These are phyloP conservation scores for Mystacornis crossleyi DNA, from an alignment of 2,113 vertebrate genomes.

Conservation along the genomic window DNA sequence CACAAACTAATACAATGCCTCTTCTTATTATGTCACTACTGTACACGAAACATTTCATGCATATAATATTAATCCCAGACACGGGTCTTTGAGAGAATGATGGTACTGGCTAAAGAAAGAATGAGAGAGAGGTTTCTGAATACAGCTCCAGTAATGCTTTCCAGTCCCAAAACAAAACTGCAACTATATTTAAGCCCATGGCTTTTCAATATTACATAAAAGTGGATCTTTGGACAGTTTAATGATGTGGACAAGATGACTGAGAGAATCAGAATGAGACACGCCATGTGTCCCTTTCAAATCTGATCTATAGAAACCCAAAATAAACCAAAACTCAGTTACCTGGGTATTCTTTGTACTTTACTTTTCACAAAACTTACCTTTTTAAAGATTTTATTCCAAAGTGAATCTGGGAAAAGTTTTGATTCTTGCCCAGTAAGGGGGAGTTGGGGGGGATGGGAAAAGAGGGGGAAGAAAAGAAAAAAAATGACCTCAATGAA, in stretches of 20 bases:
- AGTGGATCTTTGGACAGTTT: background rate
- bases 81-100: slow-evolving; percentile 20
- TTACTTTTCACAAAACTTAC: background rate
- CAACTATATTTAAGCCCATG: background rate
- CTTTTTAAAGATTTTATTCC: background rate
- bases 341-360: background rate
- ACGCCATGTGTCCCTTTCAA: background rate
- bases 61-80: slow-evolving; percentile 64
- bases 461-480: background rate
- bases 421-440: background rate
- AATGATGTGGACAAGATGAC: background rate
- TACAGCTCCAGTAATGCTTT: background rate
- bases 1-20: slow-evolving; percentile 54
- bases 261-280: background rate
- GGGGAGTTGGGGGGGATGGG: rapidly evolving
- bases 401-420: background rate
- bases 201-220: background rate
- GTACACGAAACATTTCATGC: slow-evolving; percentile 64
- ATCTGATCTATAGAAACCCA: background rate
- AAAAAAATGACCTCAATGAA: background rate
- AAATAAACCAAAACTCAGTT: background rate
- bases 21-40: slow-evolving; percentile 74
- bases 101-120: background rate
- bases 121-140: background rate
- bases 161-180: background rate